Evolutionary conservation across 2,113 vertebrate genomes (phyloP), one percentile per base, ranked within the genome.

Genomic region (Gnathonemus echidnorhynchus): DNA sequence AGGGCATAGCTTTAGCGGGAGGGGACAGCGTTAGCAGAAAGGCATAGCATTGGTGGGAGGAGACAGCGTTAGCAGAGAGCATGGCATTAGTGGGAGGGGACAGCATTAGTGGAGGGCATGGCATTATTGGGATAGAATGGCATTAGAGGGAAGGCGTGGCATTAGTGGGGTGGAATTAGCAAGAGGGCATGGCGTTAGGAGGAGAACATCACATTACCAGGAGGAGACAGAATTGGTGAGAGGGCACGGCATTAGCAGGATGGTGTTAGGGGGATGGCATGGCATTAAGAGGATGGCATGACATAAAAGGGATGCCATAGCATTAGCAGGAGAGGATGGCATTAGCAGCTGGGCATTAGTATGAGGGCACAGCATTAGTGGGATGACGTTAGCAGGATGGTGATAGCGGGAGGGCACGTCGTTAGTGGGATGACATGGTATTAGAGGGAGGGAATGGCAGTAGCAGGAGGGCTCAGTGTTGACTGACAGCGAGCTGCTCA

Each of bases 41-140:
- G 6, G 19, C 21, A 24, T 0, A 0, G 0, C 0, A 0, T 58
- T 58, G 8, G 56, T 1, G 21, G 0, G 1, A 56, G 17, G 19
- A 0, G 0, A 24, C 0, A 19, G 31, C 2, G 2, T 84, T 84
- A 84, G 19, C 39, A 24, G 5, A 53, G 50, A 4, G 15, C 50
- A 24, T 21, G 1, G 5, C 7, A 24, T 70, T 24, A 27, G 62
- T 1, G 5, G 19, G 53, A 56, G 17, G 53, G 19, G 13, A 56
- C 5, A 24, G 11, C 53, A 24, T 56, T 56, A 56, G 53, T 24
- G 21, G 21, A 24, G 0, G 56, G 53, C 5, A 56, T 3, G 19
- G 53, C 19, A 6, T 56, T 21, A 56, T 17, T 52, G 50, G 15
- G 50, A 49, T 49, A 13, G 7, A n/a, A 70, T 3, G 62, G 9